Evolutionary conservation across 2,113 vertebrate species (phyloP).

Genomic region (Alethe diademata): DNA sequence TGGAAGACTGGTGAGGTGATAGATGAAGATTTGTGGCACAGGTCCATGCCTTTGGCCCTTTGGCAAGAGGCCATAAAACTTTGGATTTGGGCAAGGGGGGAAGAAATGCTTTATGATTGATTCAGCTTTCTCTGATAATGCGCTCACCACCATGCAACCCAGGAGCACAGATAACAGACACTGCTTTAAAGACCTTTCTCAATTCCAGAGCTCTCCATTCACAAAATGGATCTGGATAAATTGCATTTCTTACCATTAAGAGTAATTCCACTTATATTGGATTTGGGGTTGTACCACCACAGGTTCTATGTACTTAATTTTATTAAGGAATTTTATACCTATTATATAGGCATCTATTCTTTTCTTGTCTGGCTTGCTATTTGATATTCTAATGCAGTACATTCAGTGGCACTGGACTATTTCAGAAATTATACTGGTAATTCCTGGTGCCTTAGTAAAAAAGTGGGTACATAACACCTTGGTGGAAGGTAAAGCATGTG

Average conservation of each 20-base stretch:
- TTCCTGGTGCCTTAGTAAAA: constrained; percentile 73
- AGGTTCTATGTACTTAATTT: constrained; percentile 64
- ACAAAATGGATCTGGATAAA: background rate
- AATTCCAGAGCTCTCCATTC: background rate
- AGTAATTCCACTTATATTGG: background rate
- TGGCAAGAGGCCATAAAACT: background rate
- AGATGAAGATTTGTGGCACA: background rate
- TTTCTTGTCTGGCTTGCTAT: constrained; percentile 51
- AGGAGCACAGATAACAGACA: background rate
- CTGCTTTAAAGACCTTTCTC: background rate
- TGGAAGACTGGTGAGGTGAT: background rate
- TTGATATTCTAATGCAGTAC: constrained; percentile 46
- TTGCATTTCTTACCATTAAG: background rate
- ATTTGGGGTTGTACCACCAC: constrained; percentile 37
- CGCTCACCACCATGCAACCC: background rate
- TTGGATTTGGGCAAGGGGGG: background rate
- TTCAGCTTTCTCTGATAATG: background rate
- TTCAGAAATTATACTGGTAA: constrained; percentile 15
- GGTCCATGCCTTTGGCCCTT: background rate
- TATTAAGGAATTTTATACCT: constrained; percentile 68
- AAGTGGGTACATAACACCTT: constrained; percentile 37
- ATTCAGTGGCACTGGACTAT: constrained; percentile 25
- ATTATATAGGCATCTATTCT: constrained; percentile 60
- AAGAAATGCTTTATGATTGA: background rate
- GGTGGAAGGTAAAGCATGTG: constrained; percentile 32